These are phyloP conservation scores for Taphrorychus bicolor DNA, from an alignment of 2,888 invertebrate species.

Conservation along the genomic window DNA sequence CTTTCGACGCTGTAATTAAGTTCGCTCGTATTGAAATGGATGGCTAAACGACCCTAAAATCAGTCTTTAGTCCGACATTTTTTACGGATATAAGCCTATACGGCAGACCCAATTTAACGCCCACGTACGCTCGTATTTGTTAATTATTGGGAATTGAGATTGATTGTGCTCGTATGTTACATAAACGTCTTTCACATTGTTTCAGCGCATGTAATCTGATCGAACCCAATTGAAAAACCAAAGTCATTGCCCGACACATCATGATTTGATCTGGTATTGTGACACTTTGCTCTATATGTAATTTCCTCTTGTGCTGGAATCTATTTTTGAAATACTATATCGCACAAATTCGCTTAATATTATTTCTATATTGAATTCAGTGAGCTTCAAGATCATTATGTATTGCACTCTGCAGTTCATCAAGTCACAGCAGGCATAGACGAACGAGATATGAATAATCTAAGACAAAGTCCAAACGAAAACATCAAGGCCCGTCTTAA, in stretches of 20 bases:
- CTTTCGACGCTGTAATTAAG: slow-evolving; percentile 33
- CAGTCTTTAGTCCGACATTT: background rate
- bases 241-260: background rate
- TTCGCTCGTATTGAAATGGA: slow-evolving; percentile 25
- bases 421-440: background rate
- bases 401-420: background rate
- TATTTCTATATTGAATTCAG: background rate
- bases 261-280: background rate
- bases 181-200: background rate
- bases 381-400: background rate
- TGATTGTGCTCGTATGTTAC: background rate
- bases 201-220: background rate
- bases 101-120: background rate
- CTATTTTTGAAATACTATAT: background rate
- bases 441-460: no score
- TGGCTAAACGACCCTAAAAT: slow-evolving; percentile 30
- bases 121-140: background rate
- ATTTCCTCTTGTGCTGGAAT: background rate
- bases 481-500: background rate
- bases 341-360: background rate
- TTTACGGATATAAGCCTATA: background rate
- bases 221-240: background rate
- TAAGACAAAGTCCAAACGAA: background rate
- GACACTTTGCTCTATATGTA: background rate
- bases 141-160: background rate